phyloP scores from a whole-genome alignment of 2,888 invertebrate genomes.

The Tethea ocularis region DNA sequence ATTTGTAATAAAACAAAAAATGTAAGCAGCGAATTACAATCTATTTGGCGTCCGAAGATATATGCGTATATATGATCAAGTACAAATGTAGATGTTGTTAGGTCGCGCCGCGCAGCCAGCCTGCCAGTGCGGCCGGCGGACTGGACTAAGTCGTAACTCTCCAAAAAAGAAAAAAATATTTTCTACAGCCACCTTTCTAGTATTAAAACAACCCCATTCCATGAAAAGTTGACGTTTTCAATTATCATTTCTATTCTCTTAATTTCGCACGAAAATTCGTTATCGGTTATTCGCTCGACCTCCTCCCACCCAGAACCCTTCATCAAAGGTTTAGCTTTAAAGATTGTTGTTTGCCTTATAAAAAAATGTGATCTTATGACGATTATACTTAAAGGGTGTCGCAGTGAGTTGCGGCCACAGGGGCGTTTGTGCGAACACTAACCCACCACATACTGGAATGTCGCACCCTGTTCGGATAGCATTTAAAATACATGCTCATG shows the following conservation, averaged over 20 bases:
- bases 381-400: constrained; percentile 77
- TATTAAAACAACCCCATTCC: constrained; percentile 67
- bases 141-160: constrained; percentile 56
- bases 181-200: constrained; percentile 52
- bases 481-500: not conserved
- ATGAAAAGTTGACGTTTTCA: constrained; percentile 36
- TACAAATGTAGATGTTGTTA: constrained; percentile 75
- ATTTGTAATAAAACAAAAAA: constrained; percentile 38
- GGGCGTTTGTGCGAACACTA: constrained; percentile 14
- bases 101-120: constrained; percentile 41
- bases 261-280: constrained; percentile 44
- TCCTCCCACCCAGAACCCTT: constrained; percentile 42
- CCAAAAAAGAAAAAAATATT: constrained; percentile 42
- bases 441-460: too few relatives aligned
- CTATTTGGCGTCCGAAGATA: constrained; percentile 68
- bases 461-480: too few relatives aligned
- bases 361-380: constrained; percentile 83
- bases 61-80: constrained; percentile 67
- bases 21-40: constrained; percentile 57
- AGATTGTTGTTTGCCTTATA: constrained; percentile 83
- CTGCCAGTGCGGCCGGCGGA: constrained; percentile 25
- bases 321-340: constrained; percentile 82
- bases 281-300: constrained; percentile 63
- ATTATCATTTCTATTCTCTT: constrained; percentile 25
- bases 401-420: constrained; percentile 56